These are phyloP conservation scores for Heliconius nattereri DNA, from an alignment of 1,140 invertebrate species.

Conservation along the genomic window DNA sequence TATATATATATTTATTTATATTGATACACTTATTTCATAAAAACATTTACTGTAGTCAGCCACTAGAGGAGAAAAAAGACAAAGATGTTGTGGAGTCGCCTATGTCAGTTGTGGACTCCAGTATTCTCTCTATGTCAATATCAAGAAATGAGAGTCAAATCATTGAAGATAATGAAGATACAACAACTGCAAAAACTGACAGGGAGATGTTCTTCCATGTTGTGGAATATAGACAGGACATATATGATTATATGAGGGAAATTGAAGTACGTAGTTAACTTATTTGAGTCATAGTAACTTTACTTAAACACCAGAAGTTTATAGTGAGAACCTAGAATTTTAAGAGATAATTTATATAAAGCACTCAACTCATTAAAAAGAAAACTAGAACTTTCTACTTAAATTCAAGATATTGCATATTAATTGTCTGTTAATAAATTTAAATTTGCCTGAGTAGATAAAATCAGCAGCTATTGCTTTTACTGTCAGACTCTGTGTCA, in stretches of 20 bases:
- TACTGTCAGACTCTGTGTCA: too few relatives aligned
- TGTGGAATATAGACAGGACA: slow-evolving; percentile 90
- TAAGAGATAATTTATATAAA: too few relatives aligned
- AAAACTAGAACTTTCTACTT: too few relatives aligned
- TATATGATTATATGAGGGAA: slow-evolving; percentile 89
- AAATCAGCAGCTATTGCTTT: too few relatives aligned
- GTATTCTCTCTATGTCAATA: slow-evolving; percentile 73
- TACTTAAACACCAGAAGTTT: too few relatives aligned
- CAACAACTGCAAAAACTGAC: slow-evolving; percentile 69
- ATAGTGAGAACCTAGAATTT: too few relatives aligned
- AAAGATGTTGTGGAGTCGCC: slow-evolving; percentile 74
- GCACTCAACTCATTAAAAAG: too few relatives aligned
- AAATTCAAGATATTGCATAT: too few relatives aligned
- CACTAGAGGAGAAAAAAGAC: slow-evolving; percentile 72
- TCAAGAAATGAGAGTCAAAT: slow-evolving; percentile 70
- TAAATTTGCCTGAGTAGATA: too few relatives aligned
- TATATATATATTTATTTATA: too few relatives aligned
- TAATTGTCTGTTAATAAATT: too few relatives aligned
- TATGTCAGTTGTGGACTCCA: slow-evolving; percentile 74
- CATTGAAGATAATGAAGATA: slow-evolving; percentile 65
- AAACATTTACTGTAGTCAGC: slow-evolving; percentile 45
- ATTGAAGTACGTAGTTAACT: slow-evolving; percentile 84
- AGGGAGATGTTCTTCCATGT: slow-evolving; percentile 84
- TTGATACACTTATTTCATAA: too few relatives aligned
- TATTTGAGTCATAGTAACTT: neutral